These are phyloP conservation scores for Xylocopa sonorina DNA, from an alignment of 1,140 invertebrate genomes.

Conservation along the genomic window DNA sequence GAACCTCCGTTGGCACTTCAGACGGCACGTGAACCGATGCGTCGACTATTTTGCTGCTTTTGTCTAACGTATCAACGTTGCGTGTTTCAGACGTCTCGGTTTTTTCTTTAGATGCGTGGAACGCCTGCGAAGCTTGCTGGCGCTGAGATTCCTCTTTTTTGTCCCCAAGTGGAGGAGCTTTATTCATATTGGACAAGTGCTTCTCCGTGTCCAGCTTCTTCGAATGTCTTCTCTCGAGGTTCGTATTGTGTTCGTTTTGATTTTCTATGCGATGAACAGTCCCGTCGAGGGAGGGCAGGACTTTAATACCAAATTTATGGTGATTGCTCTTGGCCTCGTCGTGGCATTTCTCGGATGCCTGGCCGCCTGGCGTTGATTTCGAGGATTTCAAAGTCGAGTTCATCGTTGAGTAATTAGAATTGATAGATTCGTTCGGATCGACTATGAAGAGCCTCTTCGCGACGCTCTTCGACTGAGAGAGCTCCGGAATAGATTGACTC, in stretches of 20 bases:
- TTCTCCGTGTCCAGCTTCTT: conserved; percentile 72
- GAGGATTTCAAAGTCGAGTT: conserved; percentile 78
- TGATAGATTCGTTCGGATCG: conserved; percentile 77
- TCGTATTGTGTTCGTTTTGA: conserved; percentile 81
- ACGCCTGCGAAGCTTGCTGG: conserved; percentile 14
- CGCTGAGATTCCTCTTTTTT: conserved; percentile 32
- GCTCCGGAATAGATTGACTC: conserved; percentile 86
- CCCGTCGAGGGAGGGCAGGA: conserved; percentile 81
- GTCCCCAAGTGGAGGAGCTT: not conserved
- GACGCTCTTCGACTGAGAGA: conserved; percentile 81
- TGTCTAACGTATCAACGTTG: conserved; percentile 62
- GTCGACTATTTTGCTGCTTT: conserved; percentile 38
- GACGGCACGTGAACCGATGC: conserved; percentile 65
- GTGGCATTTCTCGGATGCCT: conserved; percentile 71
- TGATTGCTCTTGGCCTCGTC: conserved; percentile 73
- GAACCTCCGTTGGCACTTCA: conserved; percentile 86
- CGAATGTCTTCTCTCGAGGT: conserved; percentile 78
- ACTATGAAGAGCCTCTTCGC: conserved; percentile 81
- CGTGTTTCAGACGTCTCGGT: conserved; percentile 30
- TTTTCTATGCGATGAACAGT: conserved; percentile 79
- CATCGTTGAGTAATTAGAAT: conserved; percentile 79
- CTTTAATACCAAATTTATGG: conserved; percentile 87
- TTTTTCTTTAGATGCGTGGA: not conserved
- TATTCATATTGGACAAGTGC: conserved; percentile 8
- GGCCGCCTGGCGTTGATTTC: conserved; percentile 71